These are phyloP conservation scores for Drosophila asahinai DNA, from an alignment of 1,140 invertebrate genomes.

Conservation along the genomic window DNA sequence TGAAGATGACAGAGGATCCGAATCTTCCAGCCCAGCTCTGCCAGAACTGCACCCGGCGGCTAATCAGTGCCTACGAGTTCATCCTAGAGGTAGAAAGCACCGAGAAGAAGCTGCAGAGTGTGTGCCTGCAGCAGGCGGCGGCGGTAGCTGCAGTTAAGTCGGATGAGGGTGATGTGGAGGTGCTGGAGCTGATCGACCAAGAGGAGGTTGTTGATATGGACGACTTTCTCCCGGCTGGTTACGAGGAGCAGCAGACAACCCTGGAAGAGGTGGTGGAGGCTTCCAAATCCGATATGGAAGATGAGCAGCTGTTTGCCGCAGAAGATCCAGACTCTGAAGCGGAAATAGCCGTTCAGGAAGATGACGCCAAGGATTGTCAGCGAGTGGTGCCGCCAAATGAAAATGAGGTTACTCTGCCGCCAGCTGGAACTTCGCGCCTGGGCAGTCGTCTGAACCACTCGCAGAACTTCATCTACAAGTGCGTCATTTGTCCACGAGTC, in stretches of 20 bases:
- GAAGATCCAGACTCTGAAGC: not conserved
- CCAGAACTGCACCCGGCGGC: constrained; percentile 52
- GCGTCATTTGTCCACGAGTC: constrained; percentile 53
- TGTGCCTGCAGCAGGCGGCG: constrained; percentile 8
- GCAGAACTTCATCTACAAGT: constrained; percentile 50
- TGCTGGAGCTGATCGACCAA: constrained; percentile 8
- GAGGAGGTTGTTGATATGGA: not conserved
- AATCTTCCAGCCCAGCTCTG: constrained; percentile 63
- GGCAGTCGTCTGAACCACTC: constrained; percentile 41
- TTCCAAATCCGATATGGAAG: not conserved
- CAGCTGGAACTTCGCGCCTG: constrained; percentile 36
- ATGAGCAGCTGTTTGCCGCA: not conserved
- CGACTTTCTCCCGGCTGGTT: not conserved
- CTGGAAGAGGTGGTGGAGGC: not conserved
- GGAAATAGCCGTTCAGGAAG: not conserved
- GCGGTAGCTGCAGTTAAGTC: not conserved
- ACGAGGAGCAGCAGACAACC: not conserved
- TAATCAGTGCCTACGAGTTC: constrained; percentile 72
- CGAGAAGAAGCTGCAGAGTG: constrained; percentile 46
- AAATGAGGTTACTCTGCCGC: not conserved
- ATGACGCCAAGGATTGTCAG: not conserved
- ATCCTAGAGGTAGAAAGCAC: constrained; percentile 59
- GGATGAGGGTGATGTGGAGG: constrained; percentile 14
- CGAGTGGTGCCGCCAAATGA: not conserved
- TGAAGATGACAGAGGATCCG: constrained; percentile 54